A percentile compares a stretch with the other conserved stretches of the same genome.
phyloP scores from a whole-genome alignment of 2,797 vertebrate genomes.

The Todus mexicanus region DNA sequence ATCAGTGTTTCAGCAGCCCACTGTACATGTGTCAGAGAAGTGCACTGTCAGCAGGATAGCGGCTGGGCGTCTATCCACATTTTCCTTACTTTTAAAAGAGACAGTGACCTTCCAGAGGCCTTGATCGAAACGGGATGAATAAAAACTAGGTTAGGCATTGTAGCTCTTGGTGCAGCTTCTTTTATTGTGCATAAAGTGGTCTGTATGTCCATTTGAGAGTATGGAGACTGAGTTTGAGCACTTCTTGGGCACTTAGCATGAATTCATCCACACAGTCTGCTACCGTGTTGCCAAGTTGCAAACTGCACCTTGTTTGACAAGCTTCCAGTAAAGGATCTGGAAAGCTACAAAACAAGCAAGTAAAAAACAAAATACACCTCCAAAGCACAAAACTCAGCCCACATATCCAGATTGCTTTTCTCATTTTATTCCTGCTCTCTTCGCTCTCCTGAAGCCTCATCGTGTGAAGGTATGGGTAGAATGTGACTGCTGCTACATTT shows the following conservation, averaged over 20 bases:
- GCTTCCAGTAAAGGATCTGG: background rate
- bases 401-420: background rate
- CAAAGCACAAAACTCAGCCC: background rate
- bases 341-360: background rate
- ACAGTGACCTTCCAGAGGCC: constrained; percentile 71
- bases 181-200: constrained; percentile 37
- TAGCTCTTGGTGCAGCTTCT: constrained; percentile 45
- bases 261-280: background rate
- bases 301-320: background rate
- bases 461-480: background rate
- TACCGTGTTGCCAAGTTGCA: background rate
- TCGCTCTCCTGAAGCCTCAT: background rate
- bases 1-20: constrained; percentile 50
- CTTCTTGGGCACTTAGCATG: background rate
- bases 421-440: background rate
- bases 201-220: background rate
- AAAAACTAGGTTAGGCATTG: constrained; percentile 67
- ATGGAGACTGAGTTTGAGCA: background rate
- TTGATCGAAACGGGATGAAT: constrained; percentile 65
- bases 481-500: background rate
- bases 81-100: constrained; percentile 77
- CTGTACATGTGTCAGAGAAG: constrained; percentile 65
- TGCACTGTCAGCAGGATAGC: constrained; percentile 75
- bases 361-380: background rate
- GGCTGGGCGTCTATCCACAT: constrained; percentile 73